Base-by-base conservation (phyloP, 2,888 invertebrate genomes). In the Drosophila quinaria region DNA sequence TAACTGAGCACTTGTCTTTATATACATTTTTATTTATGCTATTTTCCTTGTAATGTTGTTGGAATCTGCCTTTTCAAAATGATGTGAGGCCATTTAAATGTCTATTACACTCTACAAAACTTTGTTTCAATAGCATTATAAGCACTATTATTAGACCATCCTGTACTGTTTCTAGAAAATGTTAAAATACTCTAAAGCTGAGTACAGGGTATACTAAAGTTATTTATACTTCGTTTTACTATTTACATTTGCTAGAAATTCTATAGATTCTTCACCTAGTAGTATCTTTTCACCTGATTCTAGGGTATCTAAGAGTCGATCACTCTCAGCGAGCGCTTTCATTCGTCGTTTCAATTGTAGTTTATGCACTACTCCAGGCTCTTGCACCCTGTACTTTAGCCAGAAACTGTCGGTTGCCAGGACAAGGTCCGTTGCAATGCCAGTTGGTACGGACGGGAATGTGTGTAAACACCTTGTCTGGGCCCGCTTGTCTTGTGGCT, bases 381-480 rank as follows among this genome's bases (percentile, higher is more conserved):
- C 55, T 50, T 9, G 62, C 61, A 47, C 31, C 42, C 68, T 33
- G 49, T 5, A 52, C 39, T 29, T 10, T 47, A 47, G 37, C 35
- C 49, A 35, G 17, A 42, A 35, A 42, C 17, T 31, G 50, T 4
- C 11, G 8, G 37, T 44, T 62, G 35, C 44, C 50, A 58, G 62
- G 25, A 37, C 39, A 29, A 37, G 58, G 50, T 51, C 8, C 39
- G 25, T 44, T 39, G 37, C 9, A 29, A 1, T 37, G 52, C 22
- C 25, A 22, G 54, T 51, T 31, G n/a, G 44, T 46, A 15, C 52
- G 22, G 22, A 47, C 35, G 54, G 62, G 51, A 64, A 37, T 80
- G 68, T 60, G 72, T 81, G 82, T 82, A 82, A 87, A 70, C 80
- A 84, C 86, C 73, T 84, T 87, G 83, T 85, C 78, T 73, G 73